Evolutionary conservation across 2,797 vertebrate species (phyloP), one percentile per base, ranked within the genome.

Genomic region (Pyrocephalus nanus): DNA sequence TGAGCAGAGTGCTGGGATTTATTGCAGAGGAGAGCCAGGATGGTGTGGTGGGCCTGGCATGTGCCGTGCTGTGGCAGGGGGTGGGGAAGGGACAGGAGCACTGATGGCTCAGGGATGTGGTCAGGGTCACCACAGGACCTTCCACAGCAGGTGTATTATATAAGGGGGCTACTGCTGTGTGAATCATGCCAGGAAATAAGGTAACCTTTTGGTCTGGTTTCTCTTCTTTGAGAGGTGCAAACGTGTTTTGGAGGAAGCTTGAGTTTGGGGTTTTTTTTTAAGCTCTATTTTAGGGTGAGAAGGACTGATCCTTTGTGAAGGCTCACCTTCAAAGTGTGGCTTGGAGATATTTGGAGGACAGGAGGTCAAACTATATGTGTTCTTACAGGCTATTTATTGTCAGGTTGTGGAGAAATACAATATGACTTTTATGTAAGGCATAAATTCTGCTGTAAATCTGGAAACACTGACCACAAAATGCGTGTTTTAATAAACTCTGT

Each of bases 121-220:
- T 29, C 43, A 45, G 77, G 58, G 50, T 42, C 65, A 25, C n/a
- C 77, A 47, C 66, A 40, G 62, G 23, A 30, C 67, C 45, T 87
- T 23, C 11, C 48, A 29, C 23, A 23, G 16, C 0, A 2, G 12
- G 36, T 47, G 2, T 26, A 25, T 32, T 22, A 30, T 27, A 0
- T 22, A 7, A 62, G 17, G 62, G 27, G 32, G 10, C n/a, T 87
- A 38, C 40, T 9, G 8, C 57, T 48, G 15, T 29, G 70, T 45
- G 86, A 72, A 21, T 64, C 0, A 0, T 75, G 66, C 70, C 53
- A 38, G 74, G 29, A 45, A 55, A 69, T n/a, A 0, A 29, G 18
- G 57, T n/a, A 5, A 64, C 34, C 50, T 0, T 0, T 64, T 78
- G 20, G 32, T 15, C 32, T 66, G 75, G 6, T 53, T 80, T 51